phyloP scores from a whole-genome alignment of 2,888 invertebrate genomes.

The Ochropleura plecta region DNA sequence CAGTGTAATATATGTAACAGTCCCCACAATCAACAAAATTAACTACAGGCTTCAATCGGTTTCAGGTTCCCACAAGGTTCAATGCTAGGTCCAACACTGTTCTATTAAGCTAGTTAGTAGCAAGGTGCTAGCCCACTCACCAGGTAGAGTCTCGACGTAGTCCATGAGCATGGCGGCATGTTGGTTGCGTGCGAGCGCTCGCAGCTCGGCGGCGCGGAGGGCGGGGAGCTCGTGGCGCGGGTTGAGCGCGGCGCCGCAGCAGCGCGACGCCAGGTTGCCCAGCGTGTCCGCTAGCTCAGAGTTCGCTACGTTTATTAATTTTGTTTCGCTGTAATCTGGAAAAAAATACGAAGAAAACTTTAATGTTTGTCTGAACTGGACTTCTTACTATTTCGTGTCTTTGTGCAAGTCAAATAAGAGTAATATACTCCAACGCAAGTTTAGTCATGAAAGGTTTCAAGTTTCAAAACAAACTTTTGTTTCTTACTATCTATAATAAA shows the following conservation, averaged over 20 bases:
- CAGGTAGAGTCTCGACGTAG: slow-evolving; percentile 82
- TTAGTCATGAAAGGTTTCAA: too few relatives aligned
- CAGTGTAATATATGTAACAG: neutral
- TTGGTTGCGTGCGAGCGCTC: slow-evolving; percentile 80
- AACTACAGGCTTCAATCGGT: neutral
- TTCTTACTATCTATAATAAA: too few relatives aligned
- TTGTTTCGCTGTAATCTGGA: slow-evolving; percentile 92
- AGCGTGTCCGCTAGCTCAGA: slow-evolving; percentile 97
- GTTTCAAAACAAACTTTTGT: too few relatives aligned
- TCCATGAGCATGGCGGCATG: slow-evolving; percentile 90
- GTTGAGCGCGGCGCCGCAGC: slow-evolving; percentile 94
- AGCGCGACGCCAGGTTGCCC: slow-evolving; percentile 97
- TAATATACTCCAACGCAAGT: too few relatives aligned
- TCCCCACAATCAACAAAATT: neutral
- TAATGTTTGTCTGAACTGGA: too few relatives aligned
- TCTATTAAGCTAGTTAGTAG: neutral
- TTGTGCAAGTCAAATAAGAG: too few relatives aligned
- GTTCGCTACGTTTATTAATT: slow-evolving; percentile 94
- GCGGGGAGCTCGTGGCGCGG: slow-evolving; percentile 93
- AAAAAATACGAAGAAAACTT: too few relatives aligned
- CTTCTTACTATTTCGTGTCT: too few relatives aligned
- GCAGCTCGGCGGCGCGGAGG: slow-evolving; percentile 83
- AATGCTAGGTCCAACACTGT: slow-evolving; percentile 2
- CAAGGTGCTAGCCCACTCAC: slow-evolving; percentile 54
- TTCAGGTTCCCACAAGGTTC: neutral